Evolutionary conservation across 2,113 vertebrate species (phyloP), one percentile per base, ranked within the genome.

Genomic region (Thunnus maccoyii): DNA sequence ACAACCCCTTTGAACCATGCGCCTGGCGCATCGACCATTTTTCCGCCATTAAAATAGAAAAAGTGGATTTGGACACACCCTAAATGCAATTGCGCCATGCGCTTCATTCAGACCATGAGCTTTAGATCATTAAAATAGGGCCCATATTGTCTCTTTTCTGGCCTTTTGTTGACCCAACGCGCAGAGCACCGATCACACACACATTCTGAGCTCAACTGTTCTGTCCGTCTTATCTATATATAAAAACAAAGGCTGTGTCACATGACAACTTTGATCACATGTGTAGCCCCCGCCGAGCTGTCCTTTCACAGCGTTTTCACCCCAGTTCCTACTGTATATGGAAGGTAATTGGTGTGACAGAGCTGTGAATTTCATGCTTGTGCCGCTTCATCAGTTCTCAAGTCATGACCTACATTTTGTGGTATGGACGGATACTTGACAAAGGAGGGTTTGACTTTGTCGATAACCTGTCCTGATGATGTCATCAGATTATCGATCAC

Each of bases 371-470:
- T 32, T 47, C 36, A 69, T 2, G 10, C 20, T 5, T 11, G 9
- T 12, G 5, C 5, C 48, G 57, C 10, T 4, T 50, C 14, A 56
- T 52, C 50, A 61, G 16, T 11, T 3, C 1, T 62, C 15, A 22
- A 55, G 13, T 20, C 9, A 20, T 72, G 63, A 75, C 83, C 72
- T 71, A 79, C 65, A 71, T 82, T 88, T 75, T 2, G 2, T 30
- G 13, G 22, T 11, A 32, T 2, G 5, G 14, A 51, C 5, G 11
- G 22, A 47, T 27, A 27, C n/a, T 32, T 18, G 58, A 27, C 17
- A 75, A 20, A 62, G 17, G 18, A 48, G 16, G 32, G 25, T 17
- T 73, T 73, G 57, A 48, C 30, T 32, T 55, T 56, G 25, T 36
- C n/a, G 8, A 15, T 46, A 67, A 67, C 20, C 12, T 20, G 22